Evolutionary conservation across 2,888 invertebrate genomes (phyloP).

Genomic region (Yponomeuta plumbellus): DNA sequence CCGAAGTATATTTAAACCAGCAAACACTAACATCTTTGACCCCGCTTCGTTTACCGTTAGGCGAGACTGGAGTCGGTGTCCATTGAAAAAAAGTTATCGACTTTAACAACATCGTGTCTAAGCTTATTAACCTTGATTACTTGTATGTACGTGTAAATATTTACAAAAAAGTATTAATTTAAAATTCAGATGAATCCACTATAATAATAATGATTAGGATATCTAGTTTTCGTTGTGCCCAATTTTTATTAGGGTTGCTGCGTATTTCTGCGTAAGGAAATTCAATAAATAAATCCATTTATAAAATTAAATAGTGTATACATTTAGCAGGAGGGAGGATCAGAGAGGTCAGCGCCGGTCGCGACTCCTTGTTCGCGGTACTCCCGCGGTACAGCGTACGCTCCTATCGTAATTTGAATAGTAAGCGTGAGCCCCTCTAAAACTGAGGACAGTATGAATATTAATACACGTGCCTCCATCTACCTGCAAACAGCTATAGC

Average conservation of each 20-base stretch:
- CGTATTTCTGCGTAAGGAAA: not conserved
- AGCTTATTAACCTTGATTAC: no score
- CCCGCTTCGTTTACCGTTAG: no score
- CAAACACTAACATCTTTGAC: no score
- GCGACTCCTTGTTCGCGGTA: conserved; percentile 10
- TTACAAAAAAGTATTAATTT: no score
- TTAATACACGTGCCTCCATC: conserved; percentile 57
- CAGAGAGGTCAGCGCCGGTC: not conserved
- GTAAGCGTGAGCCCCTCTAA: conserved; percentile 33
- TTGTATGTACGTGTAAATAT: no score
- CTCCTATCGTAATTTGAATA: conserved; percentile 39
- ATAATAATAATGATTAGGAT: not conserved
- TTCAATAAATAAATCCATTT: no score
- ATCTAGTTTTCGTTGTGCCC: not conserved
- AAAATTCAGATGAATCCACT: not conserved
- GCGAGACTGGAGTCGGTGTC: no score
- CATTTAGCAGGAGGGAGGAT: no score
- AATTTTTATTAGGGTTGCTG: not conserved
- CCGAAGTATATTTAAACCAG: no score
- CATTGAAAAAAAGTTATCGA: no score
- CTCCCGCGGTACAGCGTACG: not conserved
- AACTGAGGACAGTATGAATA: conserved; percentile 58
- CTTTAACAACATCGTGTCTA: no score
- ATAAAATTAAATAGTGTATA: not conserved
- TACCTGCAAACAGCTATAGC: conserved; percentile 31